phyloP scores from a whole-genome alignment of 2,888 invertebrate genomes.

The Morinoia aosen region DNA sequence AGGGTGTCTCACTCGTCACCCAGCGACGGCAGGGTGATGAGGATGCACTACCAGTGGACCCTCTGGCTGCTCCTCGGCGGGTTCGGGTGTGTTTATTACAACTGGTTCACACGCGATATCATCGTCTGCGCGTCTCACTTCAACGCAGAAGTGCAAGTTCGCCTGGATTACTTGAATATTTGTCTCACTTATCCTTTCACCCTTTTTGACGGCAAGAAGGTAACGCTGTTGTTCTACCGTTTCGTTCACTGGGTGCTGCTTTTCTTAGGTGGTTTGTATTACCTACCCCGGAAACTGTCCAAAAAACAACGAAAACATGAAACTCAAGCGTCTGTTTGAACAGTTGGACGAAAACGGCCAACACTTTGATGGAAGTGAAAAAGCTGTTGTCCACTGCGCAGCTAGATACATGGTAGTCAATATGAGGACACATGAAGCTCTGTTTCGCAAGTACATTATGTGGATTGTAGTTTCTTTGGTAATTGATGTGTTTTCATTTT shows the following conservation, averaged over 20 bases:
- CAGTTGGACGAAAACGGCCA: conserved; percentile 58
- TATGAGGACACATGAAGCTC: conserved; percentile 64
- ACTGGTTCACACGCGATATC: too few relatives aligned
- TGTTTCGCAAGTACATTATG: conserved; percentile 62
- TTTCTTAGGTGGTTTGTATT: conserved; percentile 62
- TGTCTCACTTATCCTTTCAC: conserved; percentile 65
- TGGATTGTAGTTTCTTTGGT: conserved; percentile 62
- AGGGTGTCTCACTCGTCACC: conserved; percentile 54
- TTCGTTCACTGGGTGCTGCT: conserved; percentile 66
- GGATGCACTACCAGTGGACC: conserved; percentile 67
- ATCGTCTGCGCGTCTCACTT: conserved; percentile 67
- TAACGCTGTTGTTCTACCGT: conserved; percentile 63
- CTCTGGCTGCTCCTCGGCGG: conserved; percentile 62
- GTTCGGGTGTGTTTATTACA: conserved; percentile 66
- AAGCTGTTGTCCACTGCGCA: conserved; percentile 59
- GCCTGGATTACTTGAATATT: conserved; percentile 65
- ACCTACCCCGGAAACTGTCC: conserved; percentile 65
- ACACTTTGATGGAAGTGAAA: too few relatives aligned
- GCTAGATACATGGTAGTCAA: conserved; percentile 62
- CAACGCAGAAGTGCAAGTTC: conserved; percentile 66
- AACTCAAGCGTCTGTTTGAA: conserved; percentile 64
- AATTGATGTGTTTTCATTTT: conserved; percentile 63
- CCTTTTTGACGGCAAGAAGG: too few relatives aligned
- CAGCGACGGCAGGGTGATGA: conserved; percentile 62
- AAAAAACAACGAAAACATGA: conserved; percentile 63